Base-by-base conservation (phyloP, 2,797 vertebrate species). In the Lagocephalus sceleratus region DNA sequence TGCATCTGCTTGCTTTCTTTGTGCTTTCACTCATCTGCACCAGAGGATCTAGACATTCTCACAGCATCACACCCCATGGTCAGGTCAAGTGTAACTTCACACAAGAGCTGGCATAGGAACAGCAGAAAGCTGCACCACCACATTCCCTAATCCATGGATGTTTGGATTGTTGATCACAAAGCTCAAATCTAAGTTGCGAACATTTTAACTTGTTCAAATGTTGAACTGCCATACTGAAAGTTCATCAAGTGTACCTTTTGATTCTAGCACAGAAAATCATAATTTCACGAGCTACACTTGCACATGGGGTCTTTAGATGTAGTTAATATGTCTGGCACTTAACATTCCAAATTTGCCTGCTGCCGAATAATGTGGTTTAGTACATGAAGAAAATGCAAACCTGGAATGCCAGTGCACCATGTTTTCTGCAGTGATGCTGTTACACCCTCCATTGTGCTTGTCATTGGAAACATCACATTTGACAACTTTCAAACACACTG, bases 11-110 rank as follows among this genome's bases (percentile, higher is more conserved):
- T 91, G 89, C 87, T 88, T 86, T 84, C 74, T 84, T 39, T 79
- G 83, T 89, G 85, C 80, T 83, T 68, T 66, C 78, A 79, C 68
- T 90, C 83, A 92, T 95, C 89, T 91, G 90, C 93, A 93, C 87
- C 87, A 83, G 83, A 76, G 90, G 88, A 83, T 85, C 60, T 23
- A 26, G 7, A 60, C 8, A 81, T 87, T 87, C 88, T 87, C 84
- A 89, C 90, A 87, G 95, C 94, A 96, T 97, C 95, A 76, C 82
- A 80, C 86, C 93, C 94, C 94, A 96, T 97, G 95, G 92, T 92
- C 69, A 63, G 70, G 68, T 80, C 81, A 88, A 87, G 87, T 90
- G 90, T 88, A 90, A 82, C 87, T 85, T 84, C 63, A 71, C 66
- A 48, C 35, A 55, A 50, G 32, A 46, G n/a, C 6, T 35, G 12